Percentiles rank a stretch among this genome's conserved stretches.
Conservation (phyloP, 1,140 invertebrate genomes). For the Aphis craccivora region DNA sequence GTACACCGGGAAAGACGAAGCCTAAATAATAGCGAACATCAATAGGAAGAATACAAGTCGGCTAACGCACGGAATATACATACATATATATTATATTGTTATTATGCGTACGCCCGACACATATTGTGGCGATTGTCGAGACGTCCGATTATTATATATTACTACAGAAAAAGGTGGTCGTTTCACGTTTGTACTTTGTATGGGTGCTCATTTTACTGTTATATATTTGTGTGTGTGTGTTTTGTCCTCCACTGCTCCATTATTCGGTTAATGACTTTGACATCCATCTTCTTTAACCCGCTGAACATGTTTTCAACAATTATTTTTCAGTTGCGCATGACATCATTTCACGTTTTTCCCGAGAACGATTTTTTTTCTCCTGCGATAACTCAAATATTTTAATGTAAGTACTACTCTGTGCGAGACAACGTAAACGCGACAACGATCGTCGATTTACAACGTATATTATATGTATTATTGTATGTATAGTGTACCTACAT, state of each 20-base stretch:
- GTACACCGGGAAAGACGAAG: background rate
- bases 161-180: background rate
- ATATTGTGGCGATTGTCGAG: background rate
- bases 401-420: background rate
- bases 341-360: conserved; percentile 39
- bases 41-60: background rate
- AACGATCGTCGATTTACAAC: background rate
- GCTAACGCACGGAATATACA: background rate
- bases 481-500: background rate
- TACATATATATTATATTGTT: background rate
- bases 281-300: background rate
- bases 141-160: background rate
- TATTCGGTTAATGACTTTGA: conserved; percentile 35
- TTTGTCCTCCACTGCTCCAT: background rate
- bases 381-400: background rate
- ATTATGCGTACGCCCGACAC: background rate
- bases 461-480: background rate
- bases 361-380: conserved; percentile 15
- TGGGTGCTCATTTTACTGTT: conserved; percentile 17
- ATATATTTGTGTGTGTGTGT: background rate
- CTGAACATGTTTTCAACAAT: conserved; percentile 40
- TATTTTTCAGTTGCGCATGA: conserved; percentile 43
- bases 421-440: background rate
- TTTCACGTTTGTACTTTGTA: too few species aligned
- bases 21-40: background rate